A percentile compares a stretch with the other conserved stretches of the same genome.
These are phyloP conservation scores for Denticeps clupeoides DNA, from an alignment of 2,797 vertebrate genomes.

Conservation along the genomic window DNA sequence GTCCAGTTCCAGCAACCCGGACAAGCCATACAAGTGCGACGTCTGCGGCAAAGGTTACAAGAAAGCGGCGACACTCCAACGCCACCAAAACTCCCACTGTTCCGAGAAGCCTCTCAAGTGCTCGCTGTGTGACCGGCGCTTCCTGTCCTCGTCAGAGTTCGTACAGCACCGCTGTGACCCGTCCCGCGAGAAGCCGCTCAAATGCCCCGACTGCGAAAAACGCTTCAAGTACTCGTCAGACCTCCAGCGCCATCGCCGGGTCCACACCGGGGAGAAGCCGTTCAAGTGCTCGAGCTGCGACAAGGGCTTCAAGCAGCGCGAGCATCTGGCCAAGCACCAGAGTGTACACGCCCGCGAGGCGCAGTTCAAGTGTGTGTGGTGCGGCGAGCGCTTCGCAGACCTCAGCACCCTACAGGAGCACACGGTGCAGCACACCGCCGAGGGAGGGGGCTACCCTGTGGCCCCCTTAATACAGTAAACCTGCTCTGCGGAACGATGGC, in stretches of 20 bases:
- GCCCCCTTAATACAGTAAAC: conserved; percentile 71
- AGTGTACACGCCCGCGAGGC: conserved; percentile 87
- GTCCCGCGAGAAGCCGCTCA: conserved; percentile 84
- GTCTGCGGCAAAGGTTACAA: conserved; percentile 93
- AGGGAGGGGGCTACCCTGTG: conserved; percentile 78
- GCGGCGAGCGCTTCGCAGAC: conserved; percentile 89
- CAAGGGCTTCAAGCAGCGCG: conserved; percentile 95
- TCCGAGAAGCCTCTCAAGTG: conserved; percentile 93
- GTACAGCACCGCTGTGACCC: conserved; percentile 96
- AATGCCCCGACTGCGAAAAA: conserved; percentile 92
- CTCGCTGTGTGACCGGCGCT: conserved; percentile 90
- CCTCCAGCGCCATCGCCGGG: conserved; percentile 85
- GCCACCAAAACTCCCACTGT: conserved; percentile 88
- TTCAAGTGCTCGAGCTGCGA: conserved; percentile 90
- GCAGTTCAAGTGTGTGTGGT: conserved; percentile 98
- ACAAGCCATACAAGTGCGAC: conserved; percentile 89
- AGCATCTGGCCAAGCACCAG: conserved; percentile 92
- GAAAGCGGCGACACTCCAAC: conserved; percentile 87
- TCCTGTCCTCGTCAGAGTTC: conserved; percentile 90
- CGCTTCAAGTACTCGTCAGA: conserved; percentile 95
- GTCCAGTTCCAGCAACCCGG: conserved; percentile 51
- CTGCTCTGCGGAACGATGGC: background rate
- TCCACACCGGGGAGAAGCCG: conserved; percentile 93
- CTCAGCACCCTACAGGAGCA: conserved; percentile 90
- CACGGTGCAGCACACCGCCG: conserved; percentile 84